Percentiles rank a stretch among this genome's conserved stretches.
Evolutionary conservation across 2,113 vertebrate genomes (phyloP).

Genomic region (Microtus pennsylvanicus): DNA sequence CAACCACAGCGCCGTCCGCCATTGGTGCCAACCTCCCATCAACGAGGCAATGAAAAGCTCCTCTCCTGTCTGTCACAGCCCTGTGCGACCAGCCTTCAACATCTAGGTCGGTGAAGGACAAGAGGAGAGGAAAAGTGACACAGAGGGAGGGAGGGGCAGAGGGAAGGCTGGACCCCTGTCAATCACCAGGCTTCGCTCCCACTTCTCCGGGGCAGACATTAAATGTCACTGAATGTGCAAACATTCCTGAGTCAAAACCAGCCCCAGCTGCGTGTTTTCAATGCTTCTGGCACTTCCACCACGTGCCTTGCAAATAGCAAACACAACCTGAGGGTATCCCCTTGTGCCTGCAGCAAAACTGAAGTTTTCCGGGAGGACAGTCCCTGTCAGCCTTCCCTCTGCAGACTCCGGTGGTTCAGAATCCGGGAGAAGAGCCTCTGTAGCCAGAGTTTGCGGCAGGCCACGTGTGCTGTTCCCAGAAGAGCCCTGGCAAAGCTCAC

Average conservation of each 20-base stretch:
- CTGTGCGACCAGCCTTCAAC: neutral
- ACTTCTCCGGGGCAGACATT: slow-evolving; percentile 37
- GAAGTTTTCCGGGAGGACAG: neutral
- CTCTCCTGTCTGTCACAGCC: neutral
- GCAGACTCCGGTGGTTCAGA: neutral
- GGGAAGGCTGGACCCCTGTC: neutral
- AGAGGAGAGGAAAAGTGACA: neutral
- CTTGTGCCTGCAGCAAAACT: neutral
- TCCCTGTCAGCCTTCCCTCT: neutral
- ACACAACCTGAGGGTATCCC: neutral
- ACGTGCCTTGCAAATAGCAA: neutral
- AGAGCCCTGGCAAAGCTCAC: neutral
- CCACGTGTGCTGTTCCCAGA: neutral
- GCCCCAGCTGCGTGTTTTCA: slow-evolving; percentile 18
- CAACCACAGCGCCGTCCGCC: neutral
- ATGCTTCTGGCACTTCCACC: slow-evolving; percentile 33
- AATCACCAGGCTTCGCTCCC: slow-evolving; percentile 9
- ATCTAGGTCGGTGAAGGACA: neutral
- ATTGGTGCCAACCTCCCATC: fast-evolving
- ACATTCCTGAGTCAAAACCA: slow-evolving; percentile 59
- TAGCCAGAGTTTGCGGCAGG: neutral
- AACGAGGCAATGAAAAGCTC: no score
- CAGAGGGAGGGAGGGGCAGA: neutral
- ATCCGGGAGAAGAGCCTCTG: neutral
- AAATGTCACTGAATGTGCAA: slow-evolving; percentile 49